Evolutionary conservation across 2,888 invertebrate species (phyloP).

Genomic region (Agrotis clavis): DNA sequence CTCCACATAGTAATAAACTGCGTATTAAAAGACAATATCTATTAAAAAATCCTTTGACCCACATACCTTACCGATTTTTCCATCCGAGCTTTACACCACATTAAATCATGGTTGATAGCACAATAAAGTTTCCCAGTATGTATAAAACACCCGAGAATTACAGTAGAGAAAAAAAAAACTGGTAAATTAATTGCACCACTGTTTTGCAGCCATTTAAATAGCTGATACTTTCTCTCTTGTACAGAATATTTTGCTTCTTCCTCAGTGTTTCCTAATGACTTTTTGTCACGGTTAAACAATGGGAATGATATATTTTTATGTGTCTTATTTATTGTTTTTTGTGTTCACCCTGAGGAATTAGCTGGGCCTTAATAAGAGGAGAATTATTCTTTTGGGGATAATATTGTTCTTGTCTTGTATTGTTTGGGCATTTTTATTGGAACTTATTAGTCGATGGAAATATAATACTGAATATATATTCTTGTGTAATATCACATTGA

Average conservation of each 20-base stretch:
- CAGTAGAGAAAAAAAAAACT: constrained; percentile 28
- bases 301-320: constrained; percentile 38
- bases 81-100: constrained; percentile 25
- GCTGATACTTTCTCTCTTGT: constrained; percentile 51
- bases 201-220: constrained; percentile 58
- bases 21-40: constrained; percentile 2
- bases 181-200: constrained; percentile 54
- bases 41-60: constrained; percentile 23
- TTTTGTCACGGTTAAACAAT: constrained; percentile 47
- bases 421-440: background rate
- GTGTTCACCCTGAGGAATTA: constrained; percentile 15
- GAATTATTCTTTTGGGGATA: background rate
- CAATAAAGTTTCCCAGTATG: constrained; percentile 51
- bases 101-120: constrained; percentile 57
- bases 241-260: constrained; percentile 47
- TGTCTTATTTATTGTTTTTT: constrained; percentile 29
- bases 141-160: constrained; percentile 51
- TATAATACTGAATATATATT: background rate
- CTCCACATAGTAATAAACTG: background rate
- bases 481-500: background rate
- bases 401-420: background rate
- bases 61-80: constrained; percentile 44
- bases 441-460: background rate
- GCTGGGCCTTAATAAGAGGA: background rate
- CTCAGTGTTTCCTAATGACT: constrained; percentile 46